Evolutionary conservation across 2,113 vertebrate species (phyloP).

Genomic region (Hydropotes inermis): DNA sequence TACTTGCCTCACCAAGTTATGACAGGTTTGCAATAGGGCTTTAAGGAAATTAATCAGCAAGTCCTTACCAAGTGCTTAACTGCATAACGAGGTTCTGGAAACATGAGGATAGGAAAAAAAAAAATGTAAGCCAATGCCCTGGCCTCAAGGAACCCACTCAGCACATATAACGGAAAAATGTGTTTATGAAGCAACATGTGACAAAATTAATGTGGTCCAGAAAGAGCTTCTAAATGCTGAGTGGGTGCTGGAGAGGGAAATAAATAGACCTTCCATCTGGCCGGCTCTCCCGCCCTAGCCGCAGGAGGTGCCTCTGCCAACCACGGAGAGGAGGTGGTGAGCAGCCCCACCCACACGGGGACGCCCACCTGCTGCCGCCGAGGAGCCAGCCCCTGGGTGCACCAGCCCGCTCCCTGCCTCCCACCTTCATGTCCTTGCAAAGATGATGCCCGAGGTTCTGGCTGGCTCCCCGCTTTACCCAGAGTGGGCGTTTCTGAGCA

Average conservation of each 20-base stretch:
- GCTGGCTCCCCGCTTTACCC: background rate
- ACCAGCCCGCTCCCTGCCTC: background rate
- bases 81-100: background rate
- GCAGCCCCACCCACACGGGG: background rate
- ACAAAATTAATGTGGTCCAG: constrained; percentile 21
- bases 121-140: background rate
- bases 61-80: background rate
- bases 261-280: constrained; percentile 66
- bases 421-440: background rate
- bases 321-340: background rate
- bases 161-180: background rate
- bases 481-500: background rate
- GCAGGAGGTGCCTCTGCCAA: background rate
- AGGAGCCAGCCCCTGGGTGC: background rate
- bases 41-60: background rate
- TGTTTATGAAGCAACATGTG: constrained; percentile 31
- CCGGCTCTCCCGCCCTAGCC: background rate
- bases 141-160: background rate
- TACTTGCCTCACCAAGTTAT: background rate
- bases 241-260: constrained; percentile 49
- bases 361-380: background rate
- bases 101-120: background rate
- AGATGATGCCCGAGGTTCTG: background rate
- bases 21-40: background rate
- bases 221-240: constrained; percentile 36